Conservation (phyloP, 2,113 vertebrate species). For the Oreochromis niloticus region DNA sequence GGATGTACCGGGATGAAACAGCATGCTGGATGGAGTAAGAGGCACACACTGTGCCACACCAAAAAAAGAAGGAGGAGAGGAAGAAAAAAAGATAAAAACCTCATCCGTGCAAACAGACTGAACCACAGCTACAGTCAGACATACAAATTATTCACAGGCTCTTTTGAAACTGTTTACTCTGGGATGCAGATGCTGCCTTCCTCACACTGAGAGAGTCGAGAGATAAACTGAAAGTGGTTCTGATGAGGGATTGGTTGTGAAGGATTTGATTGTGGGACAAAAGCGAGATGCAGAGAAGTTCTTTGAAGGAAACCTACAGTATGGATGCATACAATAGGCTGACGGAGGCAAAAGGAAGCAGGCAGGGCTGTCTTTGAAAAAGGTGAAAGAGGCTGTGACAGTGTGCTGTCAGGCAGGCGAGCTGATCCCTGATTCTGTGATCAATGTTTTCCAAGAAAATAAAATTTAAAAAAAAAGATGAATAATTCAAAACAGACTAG, state of each 20-base stretch:
- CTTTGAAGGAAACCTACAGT: not conserved
- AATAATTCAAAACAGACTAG: constrained; percentile 41
- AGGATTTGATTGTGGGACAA: not conserved
- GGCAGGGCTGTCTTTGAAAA: not conserved
- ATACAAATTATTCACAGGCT: constrained; percentile 35
- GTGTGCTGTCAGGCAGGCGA: not conserved
- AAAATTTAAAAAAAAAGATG: not conserved
- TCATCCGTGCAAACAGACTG: constrained; percentile 14
- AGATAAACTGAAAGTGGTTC: constrained; percentile 9
- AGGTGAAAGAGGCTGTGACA: constrained; percentile 6
- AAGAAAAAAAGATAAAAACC: not conserved
- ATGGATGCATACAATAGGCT: not conserved
- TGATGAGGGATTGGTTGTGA: constrained; percentile 6
- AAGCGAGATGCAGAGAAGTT: not conserved
- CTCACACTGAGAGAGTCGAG: not conserved
- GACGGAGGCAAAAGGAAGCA: not conserved
- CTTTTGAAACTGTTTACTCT: constrained; percentile 40
- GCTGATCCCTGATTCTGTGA: constrained; percentile 20
- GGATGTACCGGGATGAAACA: constrained; percentile 34
- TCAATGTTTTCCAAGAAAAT: constrained; percentile 31
- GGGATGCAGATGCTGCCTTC: not conserved
- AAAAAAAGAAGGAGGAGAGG: not conserved
- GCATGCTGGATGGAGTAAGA: constrained; percentile 21
- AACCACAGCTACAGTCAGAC: not conserved
- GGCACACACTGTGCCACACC: constrained; percentile 4